phyloP scores from a whole-genome alignment of 1,140 invertebrate genomes.

The Chrysoperla carnea region DNA sequence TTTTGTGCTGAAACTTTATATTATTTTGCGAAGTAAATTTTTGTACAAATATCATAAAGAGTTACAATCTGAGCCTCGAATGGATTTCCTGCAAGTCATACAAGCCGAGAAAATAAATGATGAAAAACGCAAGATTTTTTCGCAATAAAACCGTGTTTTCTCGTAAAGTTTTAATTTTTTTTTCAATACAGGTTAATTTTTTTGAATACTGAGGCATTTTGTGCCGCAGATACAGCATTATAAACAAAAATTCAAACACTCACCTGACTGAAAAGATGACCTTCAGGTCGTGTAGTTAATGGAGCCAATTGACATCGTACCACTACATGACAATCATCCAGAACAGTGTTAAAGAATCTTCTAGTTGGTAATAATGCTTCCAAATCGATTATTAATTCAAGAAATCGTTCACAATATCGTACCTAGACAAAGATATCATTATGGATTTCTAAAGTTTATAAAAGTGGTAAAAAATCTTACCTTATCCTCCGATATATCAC shows the following conservation, averaged over 20 bases:
- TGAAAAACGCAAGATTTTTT: too few species aligned
- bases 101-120: too few species aligned
- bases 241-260: constrained; percentile 16
- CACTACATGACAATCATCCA: constrained; percentile 90
- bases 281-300: constrained; percentile 59
- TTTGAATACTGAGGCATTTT: too few species aligned
- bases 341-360: constrained; percentile 89
- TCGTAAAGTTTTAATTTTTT: too few species aligned
- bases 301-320: constrained; percentile 73
- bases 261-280: constrained; percentile 82
- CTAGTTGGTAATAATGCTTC: constrained; percentile 88
- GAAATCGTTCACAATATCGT: constrained; percentile 85
- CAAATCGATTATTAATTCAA: constrained; percentile 92
- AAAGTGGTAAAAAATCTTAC: constrained; percentile 15
- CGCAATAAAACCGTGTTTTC: too few species aligned
- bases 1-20: too few species aligned
- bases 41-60: too few species aligned
- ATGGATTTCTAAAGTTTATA: not conserved
- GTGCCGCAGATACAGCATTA: too few species aligned
- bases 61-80: too few species aligned
- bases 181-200: too few species aligned
- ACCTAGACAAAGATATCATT: constrained; percentile 22
- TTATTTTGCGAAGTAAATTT: too few species aligned
- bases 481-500: constrained; percentile 31
- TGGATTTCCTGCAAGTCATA: too few species aligned